Base-by-base conservation (phyloP, 2,113 vertebrate species). In the Oreochromis aureus region DNA sequence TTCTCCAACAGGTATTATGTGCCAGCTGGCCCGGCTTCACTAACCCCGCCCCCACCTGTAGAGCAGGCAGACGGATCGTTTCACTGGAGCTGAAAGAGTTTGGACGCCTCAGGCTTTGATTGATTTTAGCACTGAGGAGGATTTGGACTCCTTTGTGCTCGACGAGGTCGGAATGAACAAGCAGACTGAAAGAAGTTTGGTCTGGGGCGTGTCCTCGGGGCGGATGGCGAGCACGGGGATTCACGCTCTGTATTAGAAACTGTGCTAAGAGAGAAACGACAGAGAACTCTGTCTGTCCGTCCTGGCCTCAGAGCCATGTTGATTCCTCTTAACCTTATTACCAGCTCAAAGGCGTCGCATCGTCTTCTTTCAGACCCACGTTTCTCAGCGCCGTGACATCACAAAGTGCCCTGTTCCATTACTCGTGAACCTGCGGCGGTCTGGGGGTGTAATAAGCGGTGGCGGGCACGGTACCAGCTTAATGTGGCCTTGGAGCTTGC, bases 381-480 rank as follows among this genome's bases (percentile, higher is more conserved):
- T 48, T 6, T 41, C 61, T n/a, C 61, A 36, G 10, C 10, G 2
- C 6, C 6, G n/a, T 6, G 10, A 11, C 4, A 5, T n/a, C 54
- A 69, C 79, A 81, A 85, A 83, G 58, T 58, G 9, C n/a, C 10
- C 19, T 2, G 16, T 61, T 44, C 41, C 44, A 30, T 30, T 2
- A 27, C 41, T 11, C 10, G 48, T 81, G 81, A 82, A 48, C 10
- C 80, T 7, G 79, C 13, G 12, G 5, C 5, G 44, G 53, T 18
- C 83, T 19, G 39, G 12, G 53, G 69, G 22, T 46, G 81, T 86
- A 89, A 87, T 89, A 79, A 84, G 81, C 16, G 4, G 44, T 3
- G 4, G 44, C 76, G 10, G 84, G 79, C 85, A 24, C 54, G 24
- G 66, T 12, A 81, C 27, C 53, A 7, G 71, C 76, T 83, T 53